These are phyloP conservation scores for Chionoecetes opilio DNA, from an alignment of 1,140 invertebrate genomes.

Conservation along the genomic window DNA sequence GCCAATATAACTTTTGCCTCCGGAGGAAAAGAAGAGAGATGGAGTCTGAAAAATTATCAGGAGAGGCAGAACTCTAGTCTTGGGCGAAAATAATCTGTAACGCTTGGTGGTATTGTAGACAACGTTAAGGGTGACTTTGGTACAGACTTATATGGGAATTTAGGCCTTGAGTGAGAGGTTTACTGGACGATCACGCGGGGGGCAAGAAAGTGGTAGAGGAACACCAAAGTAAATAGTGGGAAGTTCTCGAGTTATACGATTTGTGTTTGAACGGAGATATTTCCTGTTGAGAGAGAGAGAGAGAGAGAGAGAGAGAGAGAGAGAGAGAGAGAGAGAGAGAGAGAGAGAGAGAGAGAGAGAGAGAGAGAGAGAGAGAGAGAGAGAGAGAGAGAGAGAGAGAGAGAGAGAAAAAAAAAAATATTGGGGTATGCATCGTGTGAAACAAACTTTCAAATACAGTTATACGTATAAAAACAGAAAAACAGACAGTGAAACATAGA, in stretches of 20 bases:
- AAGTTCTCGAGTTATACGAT: background rate
- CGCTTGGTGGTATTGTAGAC: background rate
- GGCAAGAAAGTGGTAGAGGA: background rate
- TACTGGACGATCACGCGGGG: background rate
- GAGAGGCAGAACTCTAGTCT: background rate
- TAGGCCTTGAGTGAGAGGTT: background rate
- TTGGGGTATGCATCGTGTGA: no score
- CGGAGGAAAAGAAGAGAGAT: background rate
- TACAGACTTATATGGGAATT: background rate
- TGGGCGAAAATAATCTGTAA: slow-evolving; percentile 15
- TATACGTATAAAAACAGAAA: no score
- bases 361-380: no score
- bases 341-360: no score
- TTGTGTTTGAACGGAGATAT: background rate
- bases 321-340: no score
- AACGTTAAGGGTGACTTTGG: background rate
- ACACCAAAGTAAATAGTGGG: background rate
- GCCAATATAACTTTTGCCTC: slow-evolving; percentile 29
- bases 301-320: no score
- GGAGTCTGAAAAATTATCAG: background rate
- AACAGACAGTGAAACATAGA: no score
- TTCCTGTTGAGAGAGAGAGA: no score
- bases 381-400: no score
- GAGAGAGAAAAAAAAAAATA: no score
- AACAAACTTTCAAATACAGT: no score